Conservation (phyloP, 2,888 invertebrate genomes). For the Mimachlamys varia region DNA sequence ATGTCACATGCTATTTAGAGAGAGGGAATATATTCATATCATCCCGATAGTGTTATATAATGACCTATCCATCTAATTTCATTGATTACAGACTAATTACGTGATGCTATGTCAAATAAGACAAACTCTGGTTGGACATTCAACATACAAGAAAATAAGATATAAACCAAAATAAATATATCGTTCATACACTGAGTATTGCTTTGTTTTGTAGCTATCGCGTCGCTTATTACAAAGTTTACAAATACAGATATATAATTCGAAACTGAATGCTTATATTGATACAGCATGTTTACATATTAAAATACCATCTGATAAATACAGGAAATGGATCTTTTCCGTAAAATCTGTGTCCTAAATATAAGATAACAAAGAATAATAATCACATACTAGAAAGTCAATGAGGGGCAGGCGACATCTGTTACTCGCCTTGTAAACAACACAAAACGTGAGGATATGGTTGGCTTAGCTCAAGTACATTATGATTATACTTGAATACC, state of each 20-base stretch:
- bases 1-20: too few relatives aligned
- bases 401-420: background rate
- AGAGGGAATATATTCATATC: too few relatives aligned
- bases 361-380: background rate
- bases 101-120: too few relatives aligned
- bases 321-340: background rate
- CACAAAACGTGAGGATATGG: background rate
- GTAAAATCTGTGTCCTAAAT: background rate
- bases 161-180: too few relatives aligned
- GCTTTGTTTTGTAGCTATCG: too few relatives aligned
- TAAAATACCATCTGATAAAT: background rate
- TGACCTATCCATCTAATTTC: too few relatives aligned
- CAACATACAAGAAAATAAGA: too few relatives aligned
- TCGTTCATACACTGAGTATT: too few relatives aligned
- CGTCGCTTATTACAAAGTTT: too few relatives aligned
- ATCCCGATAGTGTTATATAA: too few relatives aligned
- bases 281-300: background rate
- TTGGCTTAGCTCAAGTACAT: background rate
- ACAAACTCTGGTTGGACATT: too few relatives aligned
- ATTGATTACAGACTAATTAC: too few relatives aligned
- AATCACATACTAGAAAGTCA: background rate
- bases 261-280: background rate
- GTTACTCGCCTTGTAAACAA: background rate
- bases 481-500: background rate
- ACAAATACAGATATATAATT: background rate